These are phyloP conservation scores for Sphinx pinastri DNA, from an alignment of 2,888 invertebrate genomes.

Conservation along the genomic window DNA sequence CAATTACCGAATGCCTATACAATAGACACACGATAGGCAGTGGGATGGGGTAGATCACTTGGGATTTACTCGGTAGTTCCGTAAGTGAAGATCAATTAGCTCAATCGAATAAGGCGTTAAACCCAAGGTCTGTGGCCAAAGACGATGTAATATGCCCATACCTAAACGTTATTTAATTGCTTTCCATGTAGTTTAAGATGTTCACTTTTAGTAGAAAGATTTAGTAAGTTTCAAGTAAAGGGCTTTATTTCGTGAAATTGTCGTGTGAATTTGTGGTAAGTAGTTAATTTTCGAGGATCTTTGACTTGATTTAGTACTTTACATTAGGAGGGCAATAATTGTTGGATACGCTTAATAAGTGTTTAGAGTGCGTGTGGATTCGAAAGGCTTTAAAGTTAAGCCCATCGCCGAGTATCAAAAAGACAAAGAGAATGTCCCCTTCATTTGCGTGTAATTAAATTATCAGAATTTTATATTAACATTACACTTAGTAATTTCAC, in stretches of 20 bases:
- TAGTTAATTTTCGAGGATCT: background rate
- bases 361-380: too few species aligned
- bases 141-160: conserved; percentile 18
- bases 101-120: conserved; percentile 63
- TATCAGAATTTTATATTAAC: too few species aligned
- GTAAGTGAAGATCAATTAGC: conserved; percentile 70
- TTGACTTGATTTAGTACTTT: background rate
- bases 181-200: background rate
- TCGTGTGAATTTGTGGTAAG: background rate
- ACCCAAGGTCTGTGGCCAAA: conserved; percentile 48
- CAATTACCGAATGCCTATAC: background rate
- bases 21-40: conserved; percentile 34
- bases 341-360: too few species aligned
- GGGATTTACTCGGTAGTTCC: conserved; percentile 57
- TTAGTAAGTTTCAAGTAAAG: background rate
- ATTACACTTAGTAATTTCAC: too few species aligned
- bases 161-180: conserved; percentile 21
- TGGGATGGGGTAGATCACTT: conserved; percentile 49
- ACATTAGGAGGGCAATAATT: too few species aligned
- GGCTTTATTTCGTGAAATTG: background rate
- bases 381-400: too few species aligned
- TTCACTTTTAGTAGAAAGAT: background rate
- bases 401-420: too few species aligned
- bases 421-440: too few species aligned
- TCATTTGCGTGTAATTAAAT: too few species aligned